phyloP scores from a whole-genome alignment of 2,113 vertebrate species.

The Dasyornis broadbenti region DNA sequence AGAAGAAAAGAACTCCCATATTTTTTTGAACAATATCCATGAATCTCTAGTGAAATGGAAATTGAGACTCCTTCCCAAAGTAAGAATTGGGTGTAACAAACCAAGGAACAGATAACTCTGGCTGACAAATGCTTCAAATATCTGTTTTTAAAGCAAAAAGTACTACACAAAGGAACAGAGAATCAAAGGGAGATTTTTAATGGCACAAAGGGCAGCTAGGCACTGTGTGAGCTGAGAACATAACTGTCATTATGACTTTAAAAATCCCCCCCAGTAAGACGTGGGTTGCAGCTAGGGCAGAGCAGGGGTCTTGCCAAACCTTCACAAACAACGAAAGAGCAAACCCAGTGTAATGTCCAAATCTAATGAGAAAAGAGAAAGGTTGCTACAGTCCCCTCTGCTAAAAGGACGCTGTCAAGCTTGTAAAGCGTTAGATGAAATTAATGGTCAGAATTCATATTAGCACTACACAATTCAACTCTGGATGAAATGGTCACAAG shows the following conservation, averaged over 20 bases:
- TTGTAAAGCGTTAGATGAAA: background rate
- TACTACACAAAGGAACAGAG: background rate
- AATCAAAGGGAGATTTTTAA: conserved; percentile 54
- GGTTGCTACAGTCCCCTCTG: background rate
- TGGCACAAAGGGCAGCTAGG: conserved; percentile 55
- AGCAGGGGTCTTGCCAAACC: background rate
- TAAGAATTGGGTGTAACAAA: background rate
- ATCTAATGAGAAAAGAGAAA: background rate
- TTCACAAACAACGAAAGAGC: background rate
- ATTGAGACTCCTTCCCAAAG: background rate
- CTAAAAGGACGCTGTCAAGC: background rate
- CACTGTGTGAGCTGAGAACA: conserved; percentile 28
- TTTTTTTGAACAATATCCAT: background rate
- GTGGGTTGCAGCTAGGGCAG: background rate
- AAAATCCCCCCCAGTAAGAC: conserved; percentile 33
- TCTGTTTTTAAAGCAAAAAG: background rate
- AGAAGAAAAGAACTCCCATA: background rate
- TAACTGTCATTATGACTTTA: conserved; percentile 54
- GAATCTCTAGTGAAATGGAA: background rate
- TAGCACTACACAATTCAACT: background rate
- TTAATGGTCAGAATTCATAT: background rate
- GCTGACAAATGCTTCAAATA: background rate
- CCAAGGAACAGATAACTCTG: background rate
- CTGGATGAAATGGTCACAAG: background rate
- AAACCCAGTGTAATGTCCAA: background rate